phyloP scores from a whole-genome alignment of 1,140 invertebrate species.

The Drosophila malerkotliana region DNA sequence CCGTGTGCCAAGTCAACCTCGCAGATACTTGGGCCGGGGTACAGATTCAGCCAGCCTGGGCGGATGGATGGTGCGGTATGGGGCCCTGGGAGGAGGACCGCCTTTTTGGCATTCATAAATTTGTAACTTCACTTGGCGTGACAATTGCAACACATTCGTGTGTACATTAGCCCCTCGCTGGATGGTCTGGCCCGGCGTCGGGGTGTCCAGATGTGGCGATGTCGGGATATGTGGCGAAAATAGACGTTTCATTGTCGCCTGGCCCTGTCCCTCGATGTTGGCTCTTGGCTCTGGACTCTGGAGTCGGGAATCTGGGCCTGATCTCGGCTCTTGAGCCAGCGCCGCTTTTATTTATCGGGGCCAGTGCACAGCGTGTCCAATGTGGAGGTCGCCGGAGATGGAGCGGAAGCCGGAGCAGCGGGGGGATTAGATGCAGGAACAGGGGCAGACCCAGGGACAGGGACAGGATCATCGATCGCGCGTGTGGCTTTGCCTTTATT shows the following conservation, averaged over 20 bases:
- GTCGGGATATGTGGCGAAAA: slow-evolving; percentile 66
- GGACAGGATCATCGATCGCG: slow-evolving; percentile 28
- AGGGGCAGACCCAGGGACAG: not conserved
- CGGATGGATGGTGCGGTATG: slow-evolving; percentile 16
- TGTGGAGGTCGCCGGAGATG: slow-evolving; percentile 41
- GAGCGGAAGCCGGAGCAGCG: slow-evolving; percentile 3
- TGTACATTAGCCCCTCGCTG: slow-evolving; percentile 76
- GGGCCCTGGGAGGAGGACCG: slow-evolving; percentile 22
- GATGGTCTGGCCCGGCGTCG: slow-evolving; percentile 48
- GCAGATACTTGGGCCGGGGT: slow-evolving; percentile 30
- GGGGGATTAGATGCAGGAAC: not conserved
- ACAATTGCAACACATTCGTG: slow-evolving; percentile 83
- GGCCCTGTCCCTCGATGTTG: slow-evolving; percentile 18
- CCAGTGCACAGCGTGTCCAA: slow-evolving; percentile 75
- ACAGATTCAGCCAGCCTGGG: slow-evolving; percentile 10
- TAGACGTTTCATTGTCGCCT: slow-evolving; percentile 83
- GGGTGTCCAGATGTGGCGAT: slow-evolving; percentile 6
- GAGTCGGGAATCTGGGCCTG: not conserved
- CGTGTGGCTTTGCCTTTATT: slow-evolving; percentile 59
- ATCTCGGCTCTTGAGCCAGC: slow-evolving; percentile 29
- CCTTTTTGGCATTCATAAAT: slow-evolving; percentile 83
- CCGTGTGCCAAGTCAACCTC: slow-evolving; percentile 56
- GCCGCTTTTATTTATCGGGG: slow-evolving; percentile 76
- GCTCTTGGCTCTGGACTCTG: slow-evolving; percentile 8
- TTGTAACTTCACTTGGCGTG: slow-evolving; percentile 83